Percentiles rank a stretch among this genome's conserved stretches.
Evolutionary conservation across 2,113 vertebrate species (phyloP).

Genomic region (Oceanodroma tethys): DNA sequence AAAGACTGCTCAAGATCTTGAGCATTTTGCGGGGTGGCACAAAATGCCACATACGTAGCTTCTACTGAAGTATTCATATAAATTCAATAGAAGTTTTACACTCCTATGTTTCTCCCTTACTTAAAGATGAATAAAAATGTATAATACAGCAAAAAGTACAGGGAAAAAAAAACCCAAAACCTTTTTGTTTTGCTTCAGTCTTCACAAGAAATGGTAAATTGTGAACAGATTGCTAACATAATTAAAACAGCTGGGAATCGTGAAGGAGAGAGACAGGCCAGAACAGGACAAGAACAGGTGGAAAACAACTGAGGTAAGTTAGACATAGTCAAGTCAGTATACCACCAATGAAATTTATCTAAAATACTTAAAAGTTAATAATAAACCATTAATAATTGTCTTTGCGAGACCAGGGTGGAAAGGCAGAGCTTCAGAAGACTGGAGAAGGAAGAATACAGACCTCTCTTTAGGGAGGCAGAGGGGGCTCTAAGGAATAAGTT

Average conservation of each 20-base stretch:
- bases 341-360: not conserved
- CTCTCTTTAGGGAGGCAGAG: not conserved
- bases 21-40: not conserved
- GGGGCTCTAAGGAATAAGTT: not conserved
- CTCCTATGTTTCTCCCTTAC: not conserved
- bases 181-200: not conserved
- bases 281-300: not conserved
- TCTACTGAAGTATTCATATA: not conserved
- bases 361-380: not conserved
- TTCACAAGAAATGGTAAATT: not conserved
- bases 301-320: not conserved
- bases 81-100: not conserved
- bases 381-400: not conserved
- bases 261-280: not conserved
- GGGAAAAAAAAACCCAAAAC: not conserved
- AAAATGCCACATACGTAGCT: not conserved
- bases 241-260: not conserved
- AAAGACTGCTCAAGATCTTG: not conserved
- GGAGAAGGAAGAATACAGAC: not conserved
- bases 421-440: not conserved
- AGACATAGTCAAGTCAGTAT: not conserved
- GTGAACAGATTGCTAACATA: not conserved
- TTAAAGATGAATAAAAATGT: not conserved
- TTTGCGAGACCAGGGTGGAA: not conserved
- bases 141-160: not conserved